Evolutionary conservation across 2,888 invertebrate genomes (phyloP).

Genomic region (Dastarcus helophoroides): DNA sequence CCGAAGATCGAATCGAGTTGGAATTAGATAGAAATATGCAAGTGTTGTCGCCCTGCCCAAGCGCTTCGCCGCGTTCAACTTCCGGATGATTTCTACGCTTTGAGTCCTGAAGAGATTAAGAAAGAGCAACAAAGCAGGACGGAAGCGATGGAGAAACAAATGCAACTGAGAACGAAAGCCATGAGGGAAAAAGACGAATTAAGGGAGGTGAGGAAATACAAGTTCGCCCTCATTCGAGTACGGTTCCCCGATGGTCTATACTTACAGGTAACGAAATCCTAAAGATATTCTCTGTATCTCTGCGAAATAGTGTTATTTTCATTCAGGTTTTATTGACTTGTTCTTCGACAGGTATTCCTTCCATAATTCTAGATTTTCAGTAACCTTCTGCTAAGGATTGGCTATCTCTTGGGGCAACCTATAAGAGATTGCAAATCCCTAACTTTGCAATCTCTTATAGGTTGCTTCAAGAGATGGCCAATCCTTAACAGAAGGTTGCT

Average conservation of each 20-base stretch:
- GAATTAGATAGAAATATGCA: slow-evolving; percentile 80
- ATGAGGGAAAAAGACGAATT: slow-evolving; percentile 88
- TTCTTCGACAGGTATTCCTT: too few relatives aligned
- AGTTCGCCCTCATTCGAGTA: slow-evolving; percentile 74
- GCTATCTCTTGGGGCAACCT: too few relatives aligned
- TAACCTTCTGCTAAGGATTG: too few relatives aligned
- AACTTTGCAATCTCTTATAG: too few relatives aligned
- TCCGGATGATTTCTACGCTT: slow-evolving; percentile 74
- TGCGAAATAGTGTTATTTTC: too few relatives aligned
- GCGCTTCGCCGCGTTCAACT: slow-evolving; percentile 56
- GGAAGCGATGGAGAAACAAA: slow-evolving; percentile 67
- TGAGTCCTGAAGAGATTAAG: slow-evolving; percentile 74
- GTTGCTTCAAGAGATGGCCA: too few relatives aligned
- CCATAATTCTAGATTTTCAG: too few relatives aligned
- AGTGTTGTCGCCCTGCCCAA: slow-evolving; percentile 68
- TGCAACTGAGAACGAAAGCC: slow-evolving; percentile 83
- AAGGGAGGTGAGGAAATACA: slow-evolving; percentile 68
- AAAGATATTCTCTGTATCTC: slow-evolving; percentile 4
- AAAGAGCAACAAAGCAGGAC: slow-evolving; percentile 62
- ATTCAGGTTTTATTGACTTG: too few relatives aligned
- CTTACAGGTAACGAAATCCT: slow-evolving; percentile 50
- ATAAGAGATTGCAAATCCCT: too few relatives aligned
- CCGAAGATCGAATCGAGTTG: slow-evolving; percentile 69
- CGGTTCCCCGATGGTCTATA: slow-evolving; percentile 81
- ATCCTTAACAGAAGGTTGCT: too few relatives aligned